Conservation (phyloP, 2,888 invertebrate genomes). For the Nephrocerus scutellatus region DNA sequence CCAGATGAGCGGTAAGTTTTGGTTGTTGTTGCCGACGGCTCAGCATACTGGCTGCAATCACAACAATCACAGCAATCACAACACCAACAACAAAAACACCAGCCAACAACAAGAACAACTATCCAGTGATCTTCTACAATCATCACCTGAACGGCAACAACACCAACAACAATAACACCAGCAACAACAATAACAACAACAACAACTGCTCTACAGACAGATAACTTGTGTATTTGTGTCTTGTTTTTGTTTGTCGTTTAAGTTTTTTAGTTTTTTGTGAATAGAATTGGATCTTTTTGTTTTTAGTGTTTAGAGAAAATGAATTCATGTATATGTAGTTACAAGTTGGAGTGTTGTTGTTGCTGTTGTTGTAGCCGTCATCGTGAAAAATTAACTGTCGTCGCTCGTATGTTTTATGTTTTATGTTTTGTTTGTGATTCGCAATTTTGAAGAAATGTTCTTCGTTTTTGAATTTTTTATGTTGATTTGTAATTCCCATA, state of each 20-base stretch:
- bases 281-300: constrained; percentile 10
- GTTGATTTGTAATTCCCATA: neutral
- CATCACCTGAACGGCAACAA: too few relatives aligned
- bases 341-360: neutral
- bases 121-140: too few relatives aligned
- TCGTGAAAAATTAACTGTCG: too few relatives aligned
- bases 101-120: too few relatives aligned
- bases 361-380: too few relatives aligned
- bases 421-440: constrained; percentile 1
- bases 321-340: constrained; percentile 8
- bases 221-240: constrained; percentile 1
- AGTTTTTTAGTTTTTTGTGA: constrained; percentile 2
- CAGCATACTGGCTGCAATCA: too few relatives aligned
- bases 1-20: constrained; percentile 45
- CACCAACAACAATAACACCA: too few relatives aligned
- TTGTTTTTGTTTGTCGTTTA: constrained; percentile 7
- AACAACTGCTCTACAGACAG: neutral
- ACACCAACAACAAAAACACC: too few relatives aligned
- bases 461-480: too few relatives aligned
- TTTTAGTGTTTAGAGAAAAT: constrained; percentile 22
- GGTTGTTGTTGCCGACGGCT: too few relatives aligned
- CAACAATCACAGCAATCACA: too few relatives aligned
- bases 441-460: too few relatives aligned
- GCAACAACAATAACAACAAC: neutral
- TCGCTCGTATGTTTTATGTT: constrained; percentile 9